Evolutionary conservation across 2,888 invertebrate genomes (phyloP), one percentile per base, ranked within the genome.

Genomic region (Cataglyphis rosenhaueri): DNA sequence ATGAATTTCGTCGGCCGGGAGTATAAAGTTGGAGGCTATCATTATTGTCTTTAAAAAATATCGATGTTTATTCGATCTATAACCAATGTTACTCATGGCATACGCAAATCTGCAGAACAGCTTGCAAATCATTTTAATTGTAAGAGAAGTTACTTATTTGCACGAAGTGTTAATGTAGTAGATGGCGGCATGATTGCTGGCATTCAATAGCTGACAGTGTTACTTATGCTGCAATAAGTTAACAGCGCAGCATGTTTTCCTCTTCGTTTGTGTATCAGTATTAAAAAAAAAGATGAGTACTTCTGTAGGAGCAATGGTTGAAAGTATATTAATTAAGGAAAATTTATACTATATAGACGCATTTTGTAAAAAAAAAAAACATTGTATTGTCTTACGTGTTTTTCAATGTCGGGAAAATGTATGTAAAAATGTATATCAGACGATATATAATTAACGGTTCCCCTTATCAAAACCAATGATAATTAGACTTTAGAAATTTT

Each of bases 1-100:
- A 88, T 88, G 90, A 88, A 90, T 90, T 91, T 91, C 88, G 68
- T 79, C 91, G 85, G 82, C 66, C 66, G 84, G 81, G 55, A 83
- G 21, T 75, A 55, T 86, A 52, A n/a, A 86, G 84, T 84, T 73
- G 85, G 81, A 88, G 83, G 82, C 85, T 87, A 86, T 90, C 85
- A 81, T 89, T 87, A 75, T 88, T 84, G 82, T 83, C 65, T 75
- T 87, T 86, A 74, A 82, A 75, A 87, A 84, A 68, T 87, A 74
- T 84, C 65, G 74, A 70, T 84, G 83, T 86, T 64, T 68, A 70
- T 78, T 82, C 78, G 79, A 78, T 55, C 75, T 66, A 44, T 74
- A 74, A 48, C 55, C 48, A 84, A 66, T 52, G 25, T 65, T 48
- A 57, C 41, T 87, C 73, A 62, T 61, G 78, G n/a, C 75, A 84